phyloP scores from a whole-genome alignment of 2,797 vertebrate species.

The Hyperoplus immaculatus region DNA sequence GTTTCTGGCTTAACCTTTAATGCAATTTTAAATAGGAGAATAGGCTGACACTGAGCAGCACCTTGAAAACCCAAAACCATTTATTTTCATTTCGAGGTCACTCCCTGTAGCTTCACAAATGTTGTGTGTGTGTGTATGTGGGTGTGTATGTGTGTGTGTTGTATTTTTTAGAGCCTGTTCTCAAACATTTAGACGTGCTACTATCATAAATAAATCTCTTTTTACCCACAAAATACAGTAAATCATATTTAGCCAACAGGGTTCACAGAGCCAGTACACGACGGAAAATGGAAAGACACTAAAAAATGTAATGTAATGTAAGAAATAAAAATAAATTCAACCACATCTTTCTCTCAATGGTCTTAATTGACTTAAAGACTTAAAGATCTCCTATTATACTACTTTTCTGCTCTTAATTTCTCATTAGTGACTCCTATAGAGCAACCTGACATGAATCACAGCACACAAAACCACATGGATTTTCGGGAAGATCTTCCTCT shows the following conservation, averaged over 20 bases:
- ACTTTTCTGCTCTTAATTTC: too few relatives aligned
- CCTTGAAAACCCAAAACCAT: slow-evolving; percentile 30
- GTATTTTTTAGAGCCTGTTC: slow-evolving; percentile 8
- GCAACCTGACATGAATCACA: too few relatives aligned
- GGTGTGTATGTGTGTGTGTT: neutral
- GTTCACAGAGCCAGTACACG: neutral
- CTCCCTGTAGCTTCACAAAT: slow-evolving; percentile 7
- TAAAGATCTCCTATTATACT: too few relatives aligned
- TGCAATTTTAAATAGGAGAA: slow-evolving; percentile 24
- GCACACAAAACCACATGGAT: too few relatives aligned
- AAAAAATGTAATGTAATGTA: neutral
- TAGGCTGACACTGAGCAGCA: slow-evolving; percentile 24
- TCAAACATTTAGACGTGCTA: slow-evolving; percentile 7
- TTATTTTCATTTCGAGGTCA: neutral
- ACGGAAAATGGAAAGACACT: neutral
- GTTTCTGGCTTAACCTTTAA: slow-evolving; percentile 18
- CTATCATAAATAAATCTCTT: slow-evolving; percentile 26
- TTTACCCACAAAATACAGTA: slow-evolving; percentile 1
- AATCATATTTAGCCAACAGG: slow-evolving; percentile 26
- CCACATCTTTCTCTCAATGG: neutral
- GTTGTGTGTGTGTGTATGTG: slow-evolving; percentile 18
- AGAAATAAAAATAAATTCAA: neutral
- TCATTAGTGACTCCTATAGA: too few relatives aligned
- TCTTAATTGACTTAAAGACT: too few relatives aligned
- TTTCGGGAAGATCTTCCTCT: too few relatives aligned